Percentiles rank a stretch among this genome's conserved stretches.
Conservation (phyloP, 2,113 vertebrate genomes). For the Trichechus manatus region DNA sequence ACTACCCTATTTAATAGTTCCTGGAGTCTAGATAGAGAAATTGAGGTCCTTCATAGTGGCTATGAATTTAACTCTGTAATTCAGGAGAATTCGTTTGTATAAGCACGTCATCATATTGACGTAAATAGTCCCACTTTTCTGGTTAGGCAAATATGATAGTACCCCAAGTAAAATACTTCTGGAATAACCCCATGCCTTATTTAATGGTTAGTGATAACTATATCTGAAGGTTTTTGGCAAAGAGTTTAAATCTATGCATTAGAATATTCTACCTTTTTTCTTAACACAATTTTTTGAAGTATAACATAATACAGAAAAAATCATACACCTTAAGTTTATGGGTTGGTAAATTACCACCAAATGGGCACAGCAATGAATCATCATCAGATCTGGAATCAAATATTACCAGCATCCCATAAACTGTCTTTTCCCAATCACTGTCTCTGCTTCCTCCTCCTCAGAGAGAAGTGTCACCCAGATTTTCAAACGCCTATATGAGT, state of each 20-base stretch:
- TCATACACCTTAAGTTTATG: background rate
- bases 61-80: slow-evolving; percentile 22
- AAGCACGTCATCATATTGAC: background rate
- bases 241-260: background rate
- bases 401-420: background rate
- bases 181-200: background rate
- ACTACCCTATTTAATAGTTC: background rate
- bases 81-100: background rate
- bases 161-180: background rate
- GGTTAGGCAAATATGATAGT: background rate
- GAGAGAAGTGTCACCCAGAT: background rate
- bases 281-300: background rate
- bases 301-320: background rate
- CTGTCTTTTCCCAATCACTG: background rate
- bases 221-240: background rate
- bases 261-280: background rate
- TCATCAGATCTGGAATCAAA: background rate
- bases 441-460: background rate
- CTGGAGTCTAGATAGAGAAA: background rate
- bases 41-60: background rate
- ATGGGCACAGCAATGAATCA: background rate
- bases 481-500: background rate
- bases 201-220: background rate
- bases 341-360: background rate
- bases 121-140: background rate